Conservation (phyloP, 2,113 vertebrate genomes). For the Ochotona curzoniae region DNA sequence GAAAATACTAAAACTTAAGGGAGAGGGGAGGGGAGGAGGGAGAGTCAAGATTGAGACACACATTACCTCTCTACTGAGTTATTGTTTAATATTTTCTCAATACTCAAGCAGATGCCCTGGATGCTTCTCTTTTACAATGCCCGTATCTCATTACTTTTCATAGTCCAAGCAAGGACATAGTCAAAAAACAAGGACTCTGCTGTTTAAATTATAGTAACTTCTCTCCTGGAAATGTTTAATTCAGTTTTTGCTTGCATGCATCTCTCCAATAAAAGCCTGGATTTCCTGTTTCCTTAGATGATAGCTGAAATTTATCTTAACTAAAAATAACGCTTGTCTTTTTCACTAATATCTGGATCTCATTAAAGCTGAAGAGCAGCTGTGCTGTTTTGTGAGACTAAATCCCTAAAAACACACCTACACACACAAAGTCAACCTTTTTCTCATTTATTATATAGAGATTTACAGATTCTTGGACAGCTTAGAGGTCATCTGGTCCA, state of each 20-base stretch:
- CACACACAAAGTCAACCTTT: not conserved
- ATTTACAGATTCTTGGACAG: not conserved
- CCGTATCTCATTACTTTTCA: not conserved
- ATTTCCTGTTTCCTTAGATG: slow-evolving; percentile 24
- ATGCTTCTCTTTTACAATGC: not conserved
- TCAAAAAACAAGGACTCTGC: not conserved
- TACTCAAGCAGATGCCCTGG: not conserved
- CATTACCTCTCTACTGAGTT: too few species aligned
- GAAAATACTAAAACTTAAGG: not conserved
- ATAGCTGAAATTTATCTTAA: slow-evolving; percentile 1
- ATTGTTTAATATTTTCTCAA: not conserved
- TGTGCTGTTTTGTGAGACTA: not conserved
- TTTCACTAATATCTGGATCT: slow-evolving; percentile 24
- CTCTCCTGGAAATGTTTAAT: not conserved
- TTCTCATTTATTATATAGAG: not conserved
- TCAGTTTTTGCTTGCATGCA: not conserved
- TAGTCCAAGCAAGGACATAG: not conserved
- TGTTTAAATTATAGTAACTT: not conserved
- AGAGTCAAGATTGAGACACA: too few species aligned
- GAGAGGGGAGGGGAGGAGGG: too few species aligned
- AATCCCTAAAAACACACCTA: not conserved
- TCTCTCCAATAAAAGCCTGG: not conserved
- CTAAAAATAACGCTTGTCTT: slow-evolving; percentile 32
- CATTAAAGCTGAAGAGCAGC: not conserved
- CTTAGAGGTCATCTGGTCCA: not conserved